Percentiles rank a stretch among this genome's conserved stretches.
phyloP scores from a whole-genome alignment of 2,888 invertebrate genomes.

The Diadromus collaris region DNA sequence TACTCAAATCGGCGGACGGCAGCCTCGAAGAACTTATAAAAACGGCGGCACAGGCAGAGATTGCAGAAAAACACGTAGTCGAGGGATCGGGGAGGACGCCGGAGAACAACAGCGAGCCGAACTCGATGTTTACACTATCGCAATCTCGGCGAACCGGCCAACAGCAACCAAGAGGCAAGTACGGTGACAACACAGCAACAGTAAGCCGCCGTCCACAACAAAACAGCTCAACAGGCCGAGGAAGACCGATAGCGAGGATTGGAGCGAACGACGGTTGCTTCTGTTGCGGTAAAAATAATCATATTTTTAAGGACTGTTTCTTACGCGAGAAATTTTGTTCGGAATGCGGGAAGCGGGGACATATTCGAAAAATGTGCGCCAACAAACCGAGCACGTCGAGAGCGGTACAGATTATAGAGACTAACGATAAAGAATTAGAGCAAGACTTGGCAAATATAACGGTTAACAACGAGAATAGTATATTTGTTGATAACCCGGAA shows the following conservation, averaged over 20 bases:
- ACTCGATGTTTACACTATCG: constrained; percentile 2
- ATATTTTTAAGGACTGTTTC: not conserved
- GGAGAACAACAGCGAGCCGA: not conserved
- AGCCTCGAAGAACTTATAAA: constrained; percentile 14
- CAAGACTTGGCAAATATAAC: not conserved
- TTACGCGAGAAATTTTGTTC: constrained; percentile 1
- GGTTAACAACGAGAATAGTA: not conserved
- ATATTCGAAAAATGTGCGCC: constrained; percentile 12
- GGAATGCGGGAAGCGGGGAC: constrained; percentile 8
- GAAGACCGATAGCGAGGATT: not conserved
- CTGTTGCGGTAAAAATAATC: constrained; percentile 21
- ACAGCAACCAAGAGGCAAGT: not conserved
- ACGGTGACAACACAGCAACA: not conserved
- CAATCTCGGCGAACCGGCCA: not conserved
- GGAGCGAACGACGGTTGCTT: constrained; percentile 3
- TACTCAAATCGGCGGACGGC: constrained; percentile 5
- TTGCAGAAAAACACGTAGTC: constrained; percentile 10
- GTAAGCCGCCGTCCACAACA: constrained; percentile 5
- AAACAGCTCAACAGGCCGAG: not conserved
- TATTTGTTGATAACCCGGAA: not conserved
- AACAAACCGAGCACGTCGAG: not conserved
- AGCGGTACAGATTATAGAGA: not conserved
- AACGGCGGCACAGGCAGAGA: constrained; percentile 1
- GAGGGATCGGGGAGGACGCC: constrained; percentile 6
- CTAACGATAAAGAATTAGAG: not conserved